A percentile compares a stretch with the other conserved stretches of the same genome.
phyloP scores from a whole-genome alignment of 1,140 invertebrate species.

The Brachystomella parvula region DNA sequence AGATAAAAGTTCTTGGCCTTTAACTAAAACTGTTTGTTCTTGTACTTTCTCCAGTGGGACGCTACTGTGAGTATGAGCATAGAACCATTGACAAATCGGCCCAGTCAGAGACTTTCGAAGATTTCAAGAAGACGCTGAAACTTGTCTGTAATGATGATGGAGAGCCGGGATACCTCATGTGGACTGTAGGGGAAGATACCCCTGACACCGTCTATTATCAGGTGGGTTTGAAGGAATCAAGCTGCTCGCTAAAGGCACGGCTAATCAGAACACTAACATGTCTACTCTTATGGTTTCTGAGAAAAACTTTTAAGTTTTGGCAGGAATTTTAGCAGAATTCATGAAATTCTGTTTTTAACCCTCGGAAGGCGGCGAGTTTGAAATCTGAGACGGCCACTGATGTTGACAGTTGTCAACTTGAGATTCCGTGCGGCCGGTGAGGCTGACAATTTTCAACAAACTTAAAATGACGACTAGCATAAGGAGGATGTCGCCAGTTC shows the following conservation, averaged over 20 bases:
- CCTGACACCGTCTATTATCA: conserved; percentile 80
- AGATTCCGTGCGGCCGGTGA: too few species aligned
- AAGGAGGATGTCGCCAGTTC: too few species aligned
- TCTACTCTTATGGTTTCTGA: conserved; percentile 18
- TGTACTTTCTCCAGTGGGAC: conserved; percentile 50
- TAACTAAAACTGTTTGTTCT: not conserved
- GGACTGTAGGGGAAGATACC: conserved; percentile 71
- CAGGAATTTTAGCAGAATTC: conserved; percentile 5
- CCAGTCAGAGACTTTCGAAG: conserved; percentile 59
- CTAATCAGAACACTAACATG: too few species aligned
- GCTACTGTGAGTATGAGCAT: conserved; percentile 68
- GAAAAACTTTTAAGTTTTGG: not conserved
- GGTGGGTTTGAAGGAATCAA: conserved; percentile 48
- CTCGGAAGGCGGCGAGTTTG: too few species aligned
- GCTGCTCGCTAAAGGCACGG: too few species aligned
- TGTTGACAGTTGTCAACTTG: too few species aligned
- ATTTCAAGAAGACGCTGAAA: conserved; percentile 65
- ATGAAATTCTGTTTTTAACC: conserved; percentile 1
- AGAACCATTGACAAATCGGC: conserved; percentile 58
- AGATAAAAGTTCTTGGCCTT: not conserved
- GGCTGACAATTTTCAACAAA: too few species aligned
- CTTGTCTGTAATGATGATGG: conserved; percentile 62
- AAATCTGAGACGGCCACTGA: too few species aligned
- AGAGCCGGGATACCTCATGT: conserved; percentile 62
- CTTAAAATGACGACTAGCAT: too few species aligned